phyloP scores from a whole-genome alignment of 35 echinoderm and acorn worm species.

The Apostichopus japonicus region DNA sequence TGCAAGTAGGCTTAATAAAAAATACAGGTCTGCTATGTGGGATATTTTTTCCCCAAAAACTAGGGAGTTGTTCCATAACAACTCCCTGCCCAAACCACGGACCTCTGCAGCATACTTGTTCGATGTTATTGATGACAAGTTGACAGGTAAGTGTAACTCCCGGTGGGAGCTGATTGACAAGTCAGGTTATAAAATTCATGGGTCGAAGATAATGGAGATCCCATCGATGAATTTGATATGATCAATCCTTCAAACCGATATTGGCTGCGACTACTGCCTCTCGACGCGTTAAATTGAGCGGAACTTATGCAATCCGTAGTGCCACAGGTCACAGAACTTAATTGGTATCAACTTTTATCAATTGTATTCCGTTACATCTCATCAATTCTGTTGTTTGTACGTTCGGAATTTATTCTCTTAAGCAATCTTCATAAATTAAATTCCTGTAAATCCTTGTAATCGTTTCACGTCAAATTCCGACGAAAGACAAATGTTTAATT shows the following conservation, averaged over 20 bases:
- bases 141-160: conserved; percentile 8
- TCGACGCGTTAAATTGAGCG: conserved; percentile 48
- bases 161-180: conserved; percentile 25
- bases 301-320: conserved; percentile 37
- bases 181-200: conserved; percentile 6
- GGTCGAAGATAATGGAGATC: conserved; percentile 25
- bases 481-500: conserved; percentile 40
- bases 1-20: too few species aligned
- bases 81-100: too few species aligned
- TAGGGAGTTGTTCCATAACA: too few species aligned
- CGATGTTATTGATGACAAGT: too few species aligned
- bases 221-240: background rate
- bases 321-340: conserved; percentile 23
- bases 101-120: too few species aligned
- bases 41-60: too few species aligned
- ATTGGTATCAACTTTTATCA: conserved; percentile 29
- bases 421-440: background rate
- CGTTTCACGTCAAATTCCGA: conserved; percentile 4
- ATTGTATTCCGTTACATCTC: conserved; percentile 1
- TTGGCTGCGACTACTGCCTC: background rate
- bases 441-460: background rate
- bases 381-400: background rate
- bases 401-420: conserved; percentile 1
- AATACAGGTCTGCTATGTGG: too few species aligned
- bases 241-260: conserved; percentile 6